phyloP scores from a whole-genome alignment of 2,888 invertebrate genomes.

The Scaptomyza reducta region DNA sequence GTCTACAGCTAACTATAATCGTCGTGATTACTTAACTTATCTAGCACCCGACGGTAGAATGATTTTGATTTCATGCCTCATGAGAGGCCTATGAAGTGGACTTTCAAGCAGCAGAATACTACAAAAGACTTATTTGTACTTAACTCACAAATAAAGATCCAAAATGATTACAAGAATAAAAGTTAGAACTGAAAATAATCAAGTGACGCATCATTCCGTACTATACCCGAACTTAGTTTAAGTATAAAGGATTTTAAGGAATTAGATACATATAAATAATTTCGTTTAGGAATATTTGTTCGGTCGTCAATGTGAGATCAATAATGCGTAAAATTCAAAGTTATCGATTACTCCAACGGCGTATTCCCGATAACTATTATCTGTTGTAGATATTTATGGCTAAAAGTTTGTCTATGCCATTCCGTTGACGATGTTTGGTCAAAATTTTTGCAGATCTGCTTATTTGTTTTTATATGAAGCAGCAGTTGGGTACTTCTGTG shows the following conservation, averaged over 20 bases:
- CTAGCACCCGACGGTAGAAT: slow-evolving; percentile 30
- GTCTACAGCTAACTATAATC: slow-evolving; percentile 72
- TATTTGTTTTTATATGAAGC: slow-evolving; percentile 39
- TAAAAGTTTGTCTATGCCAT: slow-evolving; percentile 10
- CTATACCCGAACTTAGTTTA: too few species aligned
- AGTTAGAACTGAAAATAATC: background rate
- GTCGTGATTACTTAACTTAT: slow-evolving; percentile 76
- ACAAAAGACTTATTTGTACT: slow-evolving; percentile 17
- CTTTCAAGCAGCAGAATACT: slow-evolving; percentile 33
- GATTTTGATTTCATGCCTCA: slow-evolving; percentile 18
- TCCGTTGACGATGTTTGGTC: background rate
- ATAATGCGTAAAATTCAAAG: too few species aligned
- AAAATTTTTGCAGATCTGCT: slow-evolving; percentile 17
- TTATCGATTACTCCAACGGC: background rate
- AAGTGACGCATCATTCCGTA: background rate
- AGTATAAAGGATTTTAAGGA: too few species aligned
- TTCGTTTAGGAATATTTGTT: too few species aligned
- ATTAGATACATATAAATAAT: too few species aligned
- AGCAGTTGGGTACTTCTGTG: slow-evolving; percentile 49
- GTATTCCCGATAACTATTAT: background rate
- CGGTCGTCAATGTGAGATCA: too few species aligned
- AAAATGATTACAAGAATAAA: slow-evolving; percentile 9
- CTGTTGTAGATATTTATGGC: slow-evolving; percentile 1
- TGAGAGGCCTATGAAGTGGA: slow-evolving; percentile 37
- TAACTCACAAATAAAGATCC: slow-evolving; percentile 27